Evolutionary conservation across 2,113 vertebrate species (phyloP).

Genomic region (Pogonocichla stellata): DNA sequence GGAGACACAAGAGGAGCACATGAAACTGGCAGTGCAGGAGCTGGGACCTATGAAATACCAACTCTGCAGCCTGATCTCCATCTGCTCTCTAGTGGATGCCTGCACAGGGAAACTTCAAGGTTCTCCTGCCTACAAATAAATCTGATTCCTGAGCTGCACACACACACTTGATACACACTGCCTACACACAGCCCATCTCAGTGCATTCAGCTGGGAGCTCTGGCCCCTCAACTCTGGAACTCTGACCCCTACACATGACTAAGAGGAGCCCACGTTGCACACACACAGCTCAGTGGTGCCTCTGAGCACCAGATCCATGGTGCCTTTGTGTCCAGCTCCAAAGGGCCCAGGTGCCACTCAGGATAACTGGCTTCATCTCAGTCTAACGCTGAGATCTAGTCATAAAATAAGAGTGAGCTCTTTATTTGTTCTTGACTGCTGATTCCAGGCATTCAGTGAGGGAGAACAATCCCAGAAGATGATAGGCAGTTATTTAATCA

Average conservation of each 20-base stretch:
- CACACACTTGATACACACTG: background rate
- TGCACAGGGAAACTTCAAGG: fast-evolving
- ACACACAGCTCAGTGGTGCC: fast-evolving
- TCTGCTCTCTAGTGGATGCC: background rate
- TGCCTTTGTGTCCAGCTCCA: background rate
- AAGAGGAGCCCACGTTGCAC: fast-evolving
- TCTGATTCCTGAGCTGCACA: background rate
- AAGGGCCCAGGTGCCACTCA: background rate
- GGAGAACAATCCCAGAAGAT: background rate
- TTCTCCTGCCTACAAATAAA: background rate
- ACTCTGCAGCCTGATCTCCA: background rate
- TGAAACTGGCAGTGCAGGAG: background rate
- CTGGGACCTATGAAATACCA: background rate
- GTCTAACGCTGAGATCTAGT: background rate
- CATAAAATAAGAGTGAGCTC: background rate
- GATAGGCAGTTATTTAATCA: background rate
- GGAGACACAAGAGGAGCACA: background rate
- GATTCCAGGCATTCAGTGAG: background rate
- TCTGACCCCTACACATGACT: background rate
- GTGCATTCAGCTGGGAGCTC: background rate
- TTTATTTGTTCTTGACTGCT: background rate
- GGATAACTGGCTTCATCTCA: background rate
- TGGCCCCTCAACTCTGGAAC: background rate
- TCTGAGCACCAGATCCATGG: background rate
- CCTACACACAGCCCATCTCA: background rate